Conservation (phyloP, 2,888 invertebrate genomes). For the Alloscopus bannaensis region DNA sequence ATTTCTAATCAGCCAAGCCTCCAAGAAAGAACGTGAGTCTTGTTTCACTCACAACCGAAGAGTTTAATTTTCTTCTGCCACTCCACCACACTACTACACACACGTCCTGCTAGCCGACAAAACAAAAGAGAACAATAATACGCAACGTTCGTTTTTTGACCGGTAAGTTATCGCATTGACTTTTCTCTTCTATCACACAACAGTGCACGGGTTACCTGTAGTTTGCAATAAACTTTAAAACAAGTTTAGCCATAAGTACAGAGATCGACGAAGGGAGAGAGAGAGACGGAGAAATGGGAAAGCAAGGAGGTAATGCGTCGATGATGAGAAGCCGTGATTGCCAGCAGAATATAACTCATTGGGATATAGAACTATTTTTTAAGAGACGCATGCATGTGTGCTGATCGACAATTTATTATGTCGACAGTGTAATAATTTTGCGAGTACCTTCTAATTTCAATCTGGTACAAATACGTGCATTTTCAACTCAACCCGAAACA, state of each 20-base stretch:
- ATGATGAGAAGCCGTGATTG: constrained; percentile 18
- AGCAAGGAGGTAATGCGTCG: no score
- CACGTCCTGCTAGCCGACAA: no score
- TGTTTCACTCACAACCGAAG: constrained; percentile 44
- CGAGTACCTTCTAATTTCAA: constrained; percentile 63
- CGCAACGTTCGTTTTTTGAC: constrained; percentile 1
- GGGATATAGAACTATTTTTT: no score
- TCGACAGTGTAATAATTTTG: constrained; percentile 63
- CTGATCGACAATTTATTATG: constrained; percentile 64
- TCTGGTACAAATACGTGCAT: constrained; percentile 28
- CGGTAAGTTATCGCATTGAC: neutral
- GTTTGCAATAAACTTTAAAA: neutral
- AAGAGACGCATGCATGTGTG: constrained; percentile 23
- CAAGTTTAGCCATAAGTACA: neutral
- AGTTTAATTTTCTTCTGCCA: constrained; percentile 55
- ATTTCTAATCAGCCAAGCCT: constrained; percentile 66
- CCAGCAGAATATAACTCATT: no score
- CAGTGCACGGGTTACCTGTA: neutral
- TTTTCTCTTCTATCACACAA: neutral
- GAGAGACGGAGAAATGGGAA: no score
- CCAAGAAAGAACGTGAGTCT: constrained; percentile 62
- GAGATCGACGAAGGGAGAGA: neutral
- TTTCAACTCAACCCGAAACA: no score
- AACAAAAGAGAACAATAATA: no score
- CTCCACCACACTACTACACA: no score